Base-by-base conservation (phyloP, 2,113 vertebrate species). In the Oncorhynchus mykiss region DNA sequence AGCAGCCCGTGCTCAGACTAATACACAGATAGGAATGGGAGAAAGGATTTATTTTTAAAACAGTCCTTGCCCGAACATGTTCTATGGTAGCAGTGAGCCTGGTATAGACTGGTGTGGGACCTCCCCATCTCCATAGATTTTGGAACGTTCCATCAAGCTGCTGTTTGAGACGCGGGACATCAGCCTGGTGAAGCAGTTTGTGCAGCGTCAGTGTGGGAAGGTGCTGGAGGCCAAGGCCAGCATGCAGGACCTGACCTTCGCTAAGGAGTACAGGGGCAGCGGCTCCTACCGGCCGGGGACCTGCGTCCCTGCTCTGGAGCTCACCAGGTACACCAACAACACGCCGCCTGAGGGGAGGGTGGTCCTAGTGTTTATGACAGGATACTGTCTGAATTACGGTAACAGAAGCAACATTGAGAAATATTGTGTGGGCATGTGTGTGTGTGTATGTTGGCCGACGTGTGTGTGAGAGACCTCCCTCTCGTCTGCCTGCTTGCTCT, bases 121-220 rank as follows among this genome's bases (percentile, higher is more conserved):
- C n/a, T 76, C 65, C 76, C 31, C 45, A 51, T 3, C 22, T 48
- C 34, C 34, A 27, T 91, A 99, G 98, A 96, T 99, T 83, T 94
- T 99, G 90, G 96, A 99, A 89, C 93, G 97, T 71, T 99, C 98
- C 77, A 94, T 99, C 82, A 99, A 98, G 94, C 94, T 99, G 89
- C 93, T 99, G 82, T 99, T 99, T 90, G 98, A 99, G 93, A 97
- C 95, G 1, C 94, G 97, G 83, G 98, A 99, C 89, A 95, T 99
- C 87, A 99, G 97, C 91, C 95, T 96, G 91, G 97, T 99, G 87
- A 99, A 98, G 88, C 95, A 95, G 78, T 99, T 95, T 1, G 96
- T 99, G 67, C 97, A 99, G 89, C 94, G 93, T 71, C 98, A 99
- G 83, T 98, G 97, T 81, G 84, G 95, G 88, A 99, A 99, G 85